These are phyloP conservation scores for Steromphala cineraria DNA, from an alignment of 2,888 invertebrate genomes.

Conservation along the genomic window DNA sequence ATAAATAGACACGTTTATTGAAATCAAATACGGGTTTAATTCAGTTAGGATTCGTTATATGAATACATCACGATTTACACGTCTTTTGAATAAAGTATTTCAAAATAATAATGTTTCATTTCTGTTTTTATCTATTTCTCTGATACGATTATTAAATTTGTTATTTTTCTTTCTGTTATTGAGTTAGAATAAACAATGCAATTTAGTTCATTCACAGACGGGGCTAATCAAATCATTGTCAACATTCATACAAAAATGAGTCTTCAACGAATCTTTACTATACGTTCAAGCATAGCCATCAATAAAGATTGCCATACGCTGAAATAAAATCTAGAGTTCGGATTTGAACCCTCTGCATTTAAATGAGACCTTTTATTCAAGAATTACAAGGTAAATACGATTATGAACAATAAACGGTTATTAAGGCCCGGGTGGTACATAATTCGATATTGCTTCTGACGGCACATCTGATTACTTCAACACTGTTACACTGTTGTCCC, in stretches of 20 bases:
- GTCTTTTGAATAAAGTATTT: too few relatives aligned
- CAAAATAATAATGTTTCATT: too few relatives aligned
- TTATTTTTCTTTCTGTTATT: not conserved
- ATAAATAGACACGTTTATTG: too few relatives aligned
- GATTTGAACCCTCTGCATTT: not conserved
- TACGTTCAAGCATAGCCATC: not conserved
- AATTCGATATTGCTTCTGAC: too few relatives aligned
- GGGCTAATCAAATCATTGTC: not conserved
- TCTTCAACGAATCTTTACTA: not conserved
- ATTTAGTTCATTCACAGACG: not conserved
- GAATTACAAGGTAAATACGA: not conserved
- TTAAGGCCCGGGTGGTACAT: not conserved
- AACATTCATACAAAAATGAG: not conserved
- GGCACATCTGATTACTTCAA: too few relatives aligned
- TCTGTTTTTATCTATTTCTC: not conserved
- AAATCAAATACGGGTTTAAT: too few relatives aligned
- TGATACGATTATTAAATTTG: not conserved
- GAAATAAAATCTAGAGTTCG: not conserved
- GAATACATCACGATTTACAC: too few relatives aligned
- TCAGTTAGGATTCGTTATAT: too few relatives aligned
- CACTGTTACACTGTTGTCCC: too few relatives aligned
- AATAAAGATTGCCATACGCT: not conserved
- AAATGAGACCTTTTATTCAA: not conserved
- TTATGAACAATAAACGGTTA: not conserved
- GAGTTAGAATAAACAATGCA: slow-evolving; percentile 8